Percentiles rank a stretch among this genome's conserved stretches.
These are phyloP conservation scores for Pterocles burchelli DNA, from an alignment of 2,113 vertebrate genomes.

Conservation along the genomic window DNA sequence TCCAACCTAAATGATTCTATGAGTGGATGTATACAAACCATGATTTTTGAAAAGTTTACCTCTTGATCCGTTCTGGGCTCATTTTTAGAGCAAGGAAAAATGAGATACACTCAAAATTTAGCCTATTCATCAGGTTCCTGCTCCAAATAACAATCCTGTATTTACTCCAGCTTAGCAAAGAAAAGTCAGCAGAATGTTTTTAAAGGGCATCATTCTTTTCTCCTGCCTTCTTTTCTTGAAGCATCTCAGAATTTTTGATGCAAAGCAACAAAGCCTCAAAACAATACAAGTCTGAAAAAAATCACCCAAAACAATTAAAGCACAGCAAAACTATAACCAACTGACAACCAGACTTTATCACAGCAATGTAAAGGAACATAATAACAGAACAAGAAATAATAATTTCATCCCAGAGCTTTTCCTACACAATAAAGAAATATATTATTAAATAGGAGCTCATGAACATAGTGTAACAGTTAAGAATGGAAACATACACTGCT, in stretches of 20 bases:
- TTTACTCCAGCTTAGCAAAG: neutral
- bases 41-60: neutral
- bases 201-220: neutral
- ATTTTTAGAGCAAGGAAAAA: neutral
- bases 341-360: neutral
- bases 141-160: neutral
- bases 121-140: neutral
- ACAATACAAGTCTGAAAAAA: neutral
- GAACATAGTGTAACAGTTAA: neutral
- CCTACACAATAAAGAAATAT: neutral
- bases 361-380: neutral
- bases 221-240: neutral
- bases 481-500: constrained; percentile 77
- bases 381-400: neutral
- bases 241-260: neutral
- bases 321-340: neutral
- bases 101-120: neutral
- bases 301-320: neutral
- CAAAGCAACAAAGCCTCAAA: neutral
- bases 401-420: neutral
- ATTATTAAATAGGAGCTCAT: neutral
- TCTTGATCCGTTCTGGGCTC: neutral
- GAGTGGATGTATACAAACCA: neutral
- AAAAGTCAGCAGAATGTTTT: neutral
- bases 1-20: neutral